These are phyloP conservation scores for Harpia harpyja DNA, from an alignment of 2,797 vertebrate species.

Conservation along the genomic window DNA sequence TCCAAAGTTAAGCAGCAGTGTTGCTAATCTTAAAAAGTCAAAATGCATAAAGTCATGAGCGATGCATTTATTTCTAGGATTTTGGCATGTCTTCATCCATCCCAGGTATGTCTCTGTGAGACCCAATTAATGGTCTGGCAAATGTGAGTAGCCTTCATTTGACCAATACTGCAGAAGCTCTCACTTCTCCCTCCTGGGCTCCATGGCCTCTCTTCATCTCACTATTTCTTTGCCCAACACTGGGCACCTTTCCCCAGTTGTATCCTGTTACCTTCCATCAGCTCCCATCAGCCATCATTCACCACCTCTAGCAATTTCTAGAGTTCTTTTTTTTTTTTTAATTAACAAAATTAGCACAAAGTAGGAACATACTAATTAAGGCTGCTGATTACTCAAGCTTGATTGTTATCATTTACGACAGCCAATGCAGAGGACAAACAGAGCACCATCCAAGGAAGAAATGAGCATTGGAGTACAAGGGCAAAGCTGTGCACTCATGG, in stretches of 20 bases:
- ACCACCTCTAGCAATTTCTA: background rate
- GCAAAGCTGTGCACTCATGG: background rate
- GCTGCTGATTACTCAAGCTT: background rate
- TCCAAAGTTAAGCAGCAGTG: background rate
- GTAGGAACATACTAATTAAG: background rate
- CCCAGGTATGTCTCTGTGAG: background rate
- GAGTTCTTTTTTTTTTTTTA: background rate
- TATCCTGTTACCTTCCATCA: background rate
- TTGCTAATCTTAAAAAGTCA: background rate
- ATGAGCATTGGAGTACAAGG: background rate
- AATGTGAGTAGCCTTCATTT: background rate
- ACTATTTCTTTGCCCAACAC: background rate
- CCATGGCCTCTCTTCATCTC: rapidly evolving
- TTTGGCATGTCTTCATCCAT: background rate
- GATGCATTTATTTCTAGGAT: background rate
- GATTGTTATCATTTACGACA: background rate
- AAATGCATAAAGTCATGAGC: background rate
- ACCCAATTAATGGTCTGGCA: background rate
- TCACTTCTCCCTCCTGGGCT: background rate
- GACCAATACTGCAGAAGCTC: background rate
- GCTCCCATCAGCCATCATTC: background rate
- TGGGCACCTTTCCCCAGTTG: background rate
- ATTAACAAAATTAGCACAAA: background rate
- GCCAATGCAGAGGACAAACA: background rate
- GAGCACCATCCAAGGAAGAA: background rate